Conservation (phyloP, 2,113 vertebrate species). For the Platycercus adscitus region DNA sequence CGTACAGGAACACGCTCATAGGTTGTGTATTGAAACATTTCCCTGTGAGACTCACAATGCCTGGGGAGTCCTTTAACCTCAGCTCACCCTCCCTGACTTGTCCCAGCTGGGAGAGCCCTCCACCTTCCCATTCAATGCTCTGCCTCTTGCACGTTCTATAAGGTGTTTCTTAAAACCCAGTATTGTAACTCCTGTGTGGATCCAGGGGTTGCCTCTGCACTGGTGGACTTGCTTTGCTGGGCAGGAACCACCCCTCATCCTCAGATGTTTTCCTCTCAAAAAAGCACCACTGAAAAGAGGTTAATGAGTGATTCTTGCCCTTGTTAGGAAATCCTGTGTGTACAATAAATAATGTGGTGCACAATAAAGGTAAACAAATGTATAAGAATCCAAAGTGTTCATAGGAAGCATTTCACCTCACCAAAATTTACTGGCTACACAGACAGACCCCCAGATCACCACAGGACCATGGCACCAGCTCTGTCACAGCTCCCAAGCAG, state of each 20-base stretch:
- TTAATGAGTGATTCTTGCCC: background rate
- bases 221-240: background rate
- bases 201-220: background rate
- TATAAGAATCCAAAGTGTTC: background rate
- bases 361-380: background rate
- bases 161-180: background rate
- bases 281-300: background rate
- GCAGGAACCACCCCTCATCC: background rate
- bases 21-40: background rate
- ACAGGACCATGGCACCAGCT: rapidly evolving
- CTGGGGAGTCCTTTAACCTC: background rate
- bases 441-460: background rate
- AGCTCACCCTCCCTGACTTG: background rate
- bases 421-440: background rate
- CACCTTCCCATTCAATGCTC: background rate
- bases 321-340: background rate
- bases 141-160: background rate
- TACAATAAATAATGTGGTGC: background rate
- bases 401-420: background rate
- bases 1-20: background rate
- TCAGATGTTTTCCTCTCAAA: background rate
- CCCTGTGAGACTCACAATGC: background rate
- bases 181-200: background rate
- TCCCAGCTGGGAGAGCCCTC: background rate
- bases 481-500: background rate